Evolutionary conservation across 2,888 invertebrate genomes (phyloP).

Genomic region (Nomada goodeniana): DNA sequence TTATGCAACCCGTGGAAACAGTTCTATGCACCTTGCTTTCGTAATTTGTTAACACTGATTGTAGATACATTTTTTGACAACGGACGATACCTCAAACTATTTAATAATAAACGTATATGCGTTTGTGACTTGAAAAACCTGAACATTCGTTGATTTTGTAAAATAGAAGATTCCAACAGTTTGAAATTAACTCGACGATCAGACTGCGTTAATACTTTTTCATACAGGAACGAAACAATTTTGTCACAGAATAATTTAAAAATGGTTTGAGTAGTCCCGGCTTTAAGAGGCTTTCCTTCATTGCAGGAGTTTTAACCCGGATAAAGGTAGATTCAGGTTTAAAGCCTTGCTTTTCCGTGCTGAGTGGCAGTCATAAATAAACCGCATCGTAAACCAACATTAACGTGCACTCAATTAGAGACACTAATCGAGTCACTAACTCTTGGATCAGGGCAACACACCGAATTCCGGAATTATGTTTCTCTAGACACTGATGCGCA

Average conservation of each 20-base stretch:
- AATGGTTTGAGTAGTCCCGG: background rate
- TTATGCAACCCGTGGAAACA: no score
- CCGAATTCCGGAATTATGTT: background rate
- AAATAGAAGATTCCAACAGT: background rate
- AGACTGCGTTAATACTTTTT: no score
- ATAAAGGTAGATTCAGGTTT: conserved; percentile 1
- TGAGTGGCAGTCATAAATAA: background rate
- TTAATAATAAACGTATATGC: no score
- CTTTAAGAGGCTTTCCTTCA: conserved; percentile 2
- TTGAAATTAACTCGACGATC: background rate
- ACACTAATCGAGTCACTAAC: background rate
- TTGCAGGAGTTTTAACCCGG: background rate
- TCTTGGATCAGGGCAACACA: background rate
- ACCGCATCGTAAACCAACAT: background rate
- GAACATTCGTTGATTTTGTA: no score
- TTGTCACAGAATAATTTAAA: background rate
- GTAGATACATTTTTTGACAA: no score
- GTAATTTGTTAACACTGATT: no score
- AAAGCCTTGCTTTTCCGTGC: background rate
- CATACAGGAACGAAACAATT: background rate
- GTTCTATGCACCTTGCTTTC: no score
- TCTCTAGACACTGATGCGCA: background rate
- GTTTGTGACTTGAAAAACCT: no score
- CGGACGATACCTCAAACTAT: no score
- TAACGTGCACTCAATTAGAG: background rate